Conservation (phyloP, 2,113 vertebrate genomes). For the Ophiodon elongatus region DNA sequence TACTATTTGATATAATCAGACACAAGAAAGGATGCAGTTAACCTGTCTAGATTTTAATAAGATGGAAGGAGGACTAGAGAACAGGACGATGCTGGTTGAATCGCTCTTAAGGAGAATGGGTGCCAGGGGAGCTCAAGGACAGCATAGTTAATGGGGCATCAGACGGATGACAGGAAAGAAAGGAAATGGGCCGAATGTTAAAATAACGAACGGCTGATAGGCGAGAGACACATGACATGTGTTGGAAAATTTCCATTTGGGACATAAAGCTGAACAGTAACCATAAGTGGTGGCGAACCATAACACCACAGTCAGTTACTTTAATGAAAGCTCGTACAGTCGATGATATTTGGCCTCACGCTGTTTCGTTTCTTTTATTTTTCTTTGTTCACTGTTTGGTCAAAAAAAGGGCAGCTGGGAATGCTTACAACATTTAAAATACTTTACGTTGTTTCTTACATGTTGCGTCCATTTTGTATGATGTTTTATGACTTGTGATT, state of each 20-base stretch:
- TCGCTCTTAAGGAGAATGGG: conserved; percentile 38
- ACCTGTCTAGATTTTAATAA: conserved; percentile 41
- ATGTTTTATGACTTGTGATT: neutral
- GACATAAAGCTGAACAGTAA: conserved; percentile 47
- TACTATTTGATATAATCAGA: conserved; percentile 8
- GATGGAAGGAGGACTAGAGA: conserved; percentile 32
- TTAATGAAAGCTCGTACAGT: neutral
- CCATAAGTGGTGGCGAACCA: neutral
- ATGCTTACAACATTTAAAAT: neutral
- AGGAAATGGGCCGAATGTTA: conserved; percentile 55
- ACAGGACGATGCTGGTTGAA: conserved; percentile 44
- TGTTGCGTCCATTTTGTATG: neutral
- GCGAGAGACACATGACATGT: conserved; percentile 31
- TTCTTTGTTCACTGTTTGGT: neutral
- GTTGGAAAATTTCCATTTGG: conserved; percentile 21
- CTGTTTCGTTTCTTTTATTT: neutral
- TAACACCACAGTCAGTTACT: conserved; percentile 19
- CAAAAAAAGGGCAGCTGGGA: neutral
- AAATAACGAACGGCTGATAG: conserved; percentile 48
- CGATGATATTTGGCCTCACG: neutral
- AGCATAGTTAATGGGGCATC: conserved; percentile 71
- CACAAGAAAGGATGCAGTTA: neutral
- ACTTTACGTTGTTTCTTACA: neutral
- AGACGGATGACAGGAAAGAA: conserved; percentile 60
- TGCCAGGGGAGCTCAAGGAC: conserved; percentile 74